A percentile compares a stretch with the other conserved stretches of the same genome.
Evolutionary conservation across 2,797 vertebrate genomes (phyloP).

Genomic region (Aselliscus stoliczkanus): DNA sequence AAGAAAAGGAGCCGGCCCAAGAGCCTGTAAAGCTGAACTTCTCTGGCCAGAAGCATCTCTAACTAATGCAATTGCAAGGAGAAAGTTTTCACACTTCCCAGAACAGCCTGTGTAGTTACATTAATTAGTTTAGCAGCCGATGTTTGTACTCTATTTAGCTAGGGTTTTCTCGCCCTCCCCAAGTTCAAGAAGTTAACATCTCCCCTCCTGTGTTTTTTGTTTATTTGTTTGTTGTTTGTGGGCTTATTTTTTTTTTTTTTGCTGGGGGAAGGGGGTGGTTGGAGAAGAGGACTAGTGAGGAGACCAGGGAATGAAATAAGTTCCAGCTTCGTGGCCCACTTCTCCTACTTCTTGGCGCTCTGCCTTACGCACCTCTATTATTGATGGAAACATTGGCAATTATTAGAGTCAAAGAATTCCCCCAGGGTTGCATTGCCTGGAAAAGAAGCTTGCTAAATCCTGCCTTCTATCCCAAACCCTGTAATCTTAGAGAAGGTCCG

Average conservation of each 20-base stretch:
- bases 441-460: neutral
- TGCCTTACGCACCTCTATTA: neutral
- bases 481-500: neutral
- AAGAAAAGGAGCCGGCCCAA: conserved; percentile 68
- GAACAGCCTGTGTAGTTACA: conserved; percentile 77
- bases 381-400: neutral
- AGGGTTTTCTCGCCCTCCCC: neutral
- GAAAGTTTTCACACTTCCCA: conserved; percentile 81
- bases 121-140: conserved; percentile 80
- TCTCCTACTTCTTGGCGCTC: neutral
- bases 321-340: conserved; percentile 54
- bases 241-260: no score
- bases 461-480: neutral
- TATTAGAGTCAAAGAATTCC: neutral
- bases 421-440: neutral
- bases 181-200: conserved; percentile 35
- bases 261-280: neutral
- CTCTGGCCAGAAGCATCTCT: conserved; percentile 76
- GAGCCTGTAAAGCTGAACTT: conserved; percentile 74
- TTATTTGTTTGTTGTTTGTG: neutral
- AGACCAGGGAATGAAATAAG: conserved; percentile 70
- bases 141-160: conserved; percentile 57
- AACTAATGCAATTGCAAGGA: conserved; percentile 78
- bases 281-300: neutral
- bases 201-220: neutral